Evolutionary conservation across 2,797 vertebrate genomes (phyloP).

Genomic region (Aldrovandia affinis): DNA sequence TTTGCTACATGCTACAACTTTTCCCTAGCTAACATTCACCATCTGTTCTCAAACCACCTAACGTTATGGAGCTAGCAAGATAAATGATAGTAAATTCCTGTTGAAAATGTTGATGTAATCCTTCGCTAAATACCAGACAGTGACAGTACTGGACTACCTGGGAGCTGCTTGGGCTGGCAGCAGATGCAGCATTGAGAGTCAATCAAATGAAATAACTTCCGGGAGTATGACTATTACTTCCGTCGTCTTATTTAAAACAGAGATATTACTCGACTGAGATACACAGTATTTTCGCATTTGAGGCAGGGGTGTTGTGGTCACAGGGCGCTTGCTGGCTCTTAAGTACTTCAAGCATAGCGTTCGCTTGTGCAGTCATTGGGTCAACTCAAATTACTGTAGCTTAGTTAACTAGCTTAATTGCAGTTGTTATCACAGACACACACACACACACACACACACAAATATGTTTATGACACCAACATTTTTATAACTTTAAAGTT

Average conservation of each 20-base stretch:
- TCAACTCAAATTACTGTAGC: neutral
- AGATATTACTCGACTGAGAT: too few relatives aligned
- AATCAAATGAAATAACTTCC: slow-evolving; percentile 6
- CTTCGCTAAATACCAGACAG: neutral
- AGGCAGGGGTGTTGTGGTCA: too few relatives aligned
- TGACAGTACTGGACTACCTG: neutral
- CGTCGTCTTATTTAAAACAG: neutral
- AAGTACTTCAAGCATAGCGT: neutral
- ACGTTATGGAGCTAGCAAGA: neutral
- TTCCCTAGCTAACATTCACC: neutral
- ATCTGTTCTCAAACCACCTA: neutral
- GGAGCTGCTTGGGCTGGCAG: neutral
- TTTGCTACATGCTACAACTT: neutral
- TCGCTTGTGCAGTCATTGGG: neutral
- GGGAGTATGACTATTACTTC: neutral
- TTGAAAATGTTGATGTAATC: neutral
- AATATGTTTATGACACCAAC: neutral
- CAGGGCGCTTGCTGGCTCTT: too few relatives aligned
- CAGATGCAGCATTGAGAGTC: neutral
- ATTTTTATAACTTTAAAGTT: neutral
- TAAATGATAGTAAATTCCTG: neutral
- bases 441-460: neutral
- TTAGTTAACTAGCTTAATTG: neutral
- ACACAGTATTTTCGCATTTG: too few relatives aligned
- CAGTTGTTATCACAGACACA: neutral